These are phyloP conservation scores for Automeris io DNA, from an alignment of 2,888 invertebrate species.

Conservation along the genomic window DNA sequence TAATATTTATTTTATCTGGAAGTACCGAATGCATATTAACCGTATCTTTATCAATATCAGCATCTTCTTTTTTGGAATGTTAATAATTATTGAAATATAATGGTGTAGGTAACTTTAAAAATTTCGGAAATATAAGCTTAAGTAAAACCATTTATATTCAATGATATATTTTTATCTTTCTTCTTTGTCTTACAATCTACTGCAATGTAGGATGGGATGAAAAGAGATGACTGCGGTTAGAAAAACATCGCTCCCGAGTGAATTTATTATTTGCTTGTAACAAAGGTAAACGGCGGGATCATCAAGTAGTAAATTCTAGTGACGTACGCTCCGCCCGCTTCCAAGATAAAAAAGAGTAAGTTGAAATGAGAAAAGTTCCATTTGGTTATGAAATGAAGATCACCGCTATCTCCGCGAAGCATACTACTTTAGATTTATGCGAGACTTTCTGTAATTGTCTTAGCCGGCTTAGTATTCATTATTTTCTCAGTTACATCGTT, in stretches of 20 bases:
- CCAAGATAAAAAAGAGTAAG: conserved; percentile 55
- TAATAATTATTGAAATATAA: too few species aligned
- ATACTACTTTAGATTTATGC: conserved; percentile 61
- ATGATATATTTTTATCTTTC: too few species aligned
- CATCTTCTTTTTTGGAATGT: too few species aligned
- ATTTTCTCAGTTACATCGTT: conserved; percentile 7
- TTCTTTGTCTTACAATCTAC: background rate
- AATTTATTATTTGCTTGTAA: conserved; percentile 6
- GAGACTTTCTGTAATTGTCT: conserved; percentile 36
- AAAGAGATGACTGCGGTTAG: background rate
- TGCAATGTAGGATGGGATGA: background rate
- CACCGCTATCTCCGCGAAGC: conserved; percentile 50
- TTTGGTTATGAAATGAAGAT: conserved; percentile 68
- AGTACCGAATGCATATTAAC: too few species aligned
- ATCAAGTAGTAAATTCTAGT: conserved; percentile 43
- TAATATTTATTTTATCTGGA: too few species aligned
- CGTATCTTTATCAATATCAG: too few species aligned
- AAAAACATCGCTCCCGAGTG: background rate
- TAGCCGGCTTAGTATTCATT: conserved; percentile 19
- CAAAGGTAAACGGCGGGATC: conserved; percentile 20
- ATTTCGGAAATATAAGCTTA: too few species aligned
- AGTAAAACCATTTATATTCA: too few species aligned
- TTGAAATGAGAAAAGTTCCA: conserved; percentile 71
- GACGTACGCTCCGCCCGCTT: conserved; percentile 24
- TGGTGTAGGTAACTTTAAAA: too few species aligned